phyloP scores from a whole-genome alignment of 1,140 invertebrate species.

The Neuroterus valhalla region DNA sequence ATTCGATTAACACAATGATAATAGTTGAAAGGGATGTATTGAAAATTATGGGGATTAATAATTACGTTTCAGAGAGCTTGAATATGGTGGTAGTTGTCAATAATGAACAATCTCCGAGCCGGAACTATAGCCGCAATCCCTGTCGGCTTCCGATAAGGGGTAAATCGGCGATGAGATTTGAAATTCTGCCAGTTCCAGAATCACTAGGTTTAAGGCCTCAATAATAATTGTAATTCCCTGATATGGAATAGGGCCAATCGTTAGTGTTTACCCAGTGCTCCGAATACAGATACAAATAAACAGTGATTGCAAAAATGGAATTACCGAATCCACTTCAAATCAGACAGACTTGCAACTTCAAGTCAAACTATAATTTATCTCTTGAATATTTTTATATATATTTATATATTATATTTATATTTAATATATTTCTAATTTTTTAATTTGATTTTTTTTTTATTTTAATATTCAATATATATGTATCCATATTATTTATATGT shows the following conservation, averaged over 20 bases:
- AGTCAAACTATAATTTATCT: too few relatives aligned
- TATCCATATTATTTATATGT: too few relatives aligned
- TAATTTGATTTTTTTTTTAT: too few relatives aligned
- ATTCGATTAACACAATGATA: neutral
- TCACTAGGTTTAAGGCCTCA: constrained; percentile 28
- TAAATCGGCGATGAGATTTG: constrained; percentile 41
- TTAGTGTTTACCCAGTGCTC: constrained; percentile 49
- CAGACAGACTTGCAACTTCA: too few relatives aligned
- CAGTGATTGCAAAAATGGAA: neutral
- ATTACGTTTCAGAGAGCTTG: constrained; percentile 4
- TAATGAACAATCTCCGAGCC: constrained; percentile 20
- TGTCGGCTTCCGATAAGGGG: constrained; percentile 27
- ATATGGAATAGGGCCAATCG: constrained; percentile 64
- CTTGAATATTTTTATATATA: too few relatives aligned
- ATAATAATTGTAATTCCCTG: constrained; percentile 49
- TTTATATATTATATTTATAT: too few relatives aligned
- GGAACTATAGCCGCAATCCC: constrained; percentile 23
- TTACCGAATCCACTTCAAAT: too few relatives aligned
- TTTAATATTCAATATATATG: too few relatives aligned
- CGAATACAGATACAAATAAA: constrained; percentile 38
- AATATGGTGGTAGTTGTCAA: constrained; percentile 1
- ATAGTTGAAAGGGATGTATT: neutral
- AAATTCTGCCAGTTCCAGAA: constrained; percentile 52
- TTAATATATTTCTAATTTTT: too few relatives aligned
- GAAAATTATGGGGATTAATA: constrained; percentile 15